A percentile compares a stretch with the other conserved stretches of the same genome.
Conservation (phyloP, 1,140 invertebrate species). For the Bombus breviceps region DNA sequence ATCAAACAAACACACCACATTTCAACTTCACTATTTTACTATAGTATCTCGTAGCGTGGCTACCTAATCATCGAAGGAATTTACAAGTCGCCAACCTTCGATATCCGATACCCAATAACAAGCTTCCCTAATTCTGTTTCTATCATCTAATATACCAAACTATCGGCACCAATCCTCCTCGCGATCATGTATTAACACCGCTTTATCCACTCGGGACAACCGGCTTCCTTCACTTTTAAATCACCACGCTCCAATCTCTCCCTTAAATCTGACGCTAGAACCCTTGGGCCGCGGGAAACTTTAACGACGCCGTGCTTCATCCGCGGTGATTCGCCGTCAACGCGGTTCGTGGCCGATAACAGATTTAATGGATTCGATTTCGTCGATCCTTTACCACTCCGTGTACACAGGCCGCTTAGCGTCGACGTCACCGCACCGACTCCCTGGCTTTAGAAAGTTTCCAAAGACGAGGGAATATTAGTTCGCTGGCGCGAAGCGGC, state of each 20-base stretch:
- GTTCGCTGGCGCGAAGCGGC: slow-evolving; percentile 56
- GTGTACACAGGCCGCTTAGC: slow-evolving; percentile 49
- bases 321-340: background rate
- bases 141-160: background rate
- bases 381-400: slow-evolving; percentile 17
- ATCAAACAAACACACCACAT: background rate
- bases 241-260: background rate
- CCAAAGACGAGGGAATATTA: slow-evolving; percentile 75
- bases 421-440: slow-evolving; percentile 35
- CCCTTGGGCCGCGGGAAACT: background rate
- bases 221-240: background rate
- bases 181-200: background rate
- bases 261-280: background rate
- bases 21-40: background rate
- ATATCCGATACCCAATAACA: background rate
- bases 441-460: slow-evolving; percentile 69
- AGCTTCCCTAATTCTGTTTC: background rate
- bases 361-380: slow-evolving; percentile 65
- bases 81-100: no score
- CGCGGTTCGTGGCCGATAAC: background rate
- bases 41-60: background rate
- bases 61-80: no score
- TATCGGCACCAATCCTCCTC: background rate
- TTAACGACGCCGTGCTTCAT: slow-evolving; percentile 7
- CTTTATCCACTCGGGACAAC: no score